Percentiles rank a stretch among this genome's conserved stretches.
Evolutionary conservation across 2,888 invertebrate genomes (phyloP).

Genomic region (Pterostichus niger): DNA sequence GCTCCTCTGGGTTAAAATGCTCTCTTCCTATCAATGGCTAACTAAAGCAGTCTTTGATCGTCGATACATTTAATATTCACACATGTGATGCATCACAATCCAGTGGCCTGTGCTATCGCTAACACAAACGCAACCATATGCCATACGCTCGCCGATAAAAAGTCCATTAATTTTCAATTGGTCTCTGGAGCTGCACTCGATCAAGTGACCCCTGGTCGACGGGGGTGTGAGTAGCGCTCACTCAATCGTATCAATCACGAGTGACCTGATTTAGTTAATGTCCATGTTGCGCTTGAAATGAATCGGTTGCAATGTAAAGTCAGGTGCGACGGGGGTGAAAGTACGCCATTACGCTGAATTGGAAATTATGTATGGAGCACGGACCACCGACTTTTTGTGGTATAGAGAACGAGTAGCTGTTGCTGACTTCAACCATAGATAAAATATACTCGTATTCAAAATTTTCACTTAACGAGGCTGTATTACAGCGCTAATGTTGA

Average conservation of each 20-base stretch:
- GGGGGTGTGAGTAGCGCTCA: slow-evolving; percentile 2
- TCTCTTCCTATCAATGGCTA: background rate
- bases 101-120: background rate
- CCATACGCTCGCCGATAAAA: slow-evolving; percentile 45
- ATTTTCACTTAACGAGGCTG: too few species aligned
- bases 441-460: too few species aligned
- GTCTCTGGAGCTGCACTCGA: slow-evolving; percentile 62
- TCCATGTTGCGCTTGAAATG: slow-evolving; percentile 20
- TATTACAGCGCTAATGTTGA: too few species aligned
- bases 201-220: slow-evolving; percentile 27
- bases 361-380: too few species aligned
- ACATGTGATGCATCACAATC: slow-evolving; percentile 35
- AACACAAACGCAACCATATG: slow-evolving; percentile 1
- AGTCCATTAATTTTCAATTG: slow-evolving; percentile 67
- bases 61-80: slow-evolving; percentile 16
- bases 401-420: too few species aligned
- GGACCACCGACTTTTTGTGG: too few species aligned
- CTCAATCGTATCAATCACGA: slow-evolving; percentile 57
- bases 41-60: slow-evolving; percentile 35
- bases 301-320: background rate
- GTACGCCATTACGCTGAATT: background rate
- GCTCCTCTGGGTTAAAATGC: too few species aligned
- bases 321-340: background rate
- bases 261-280: slow-evolving; percentile 62
- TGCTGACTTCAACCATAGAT: too few species aligned